Evolutionary conservation across 2,113 vertebrate species (phyloP), one percentile per base, ranked within the genome.

Genomic region (Pluvialis apricaria): DNA sequence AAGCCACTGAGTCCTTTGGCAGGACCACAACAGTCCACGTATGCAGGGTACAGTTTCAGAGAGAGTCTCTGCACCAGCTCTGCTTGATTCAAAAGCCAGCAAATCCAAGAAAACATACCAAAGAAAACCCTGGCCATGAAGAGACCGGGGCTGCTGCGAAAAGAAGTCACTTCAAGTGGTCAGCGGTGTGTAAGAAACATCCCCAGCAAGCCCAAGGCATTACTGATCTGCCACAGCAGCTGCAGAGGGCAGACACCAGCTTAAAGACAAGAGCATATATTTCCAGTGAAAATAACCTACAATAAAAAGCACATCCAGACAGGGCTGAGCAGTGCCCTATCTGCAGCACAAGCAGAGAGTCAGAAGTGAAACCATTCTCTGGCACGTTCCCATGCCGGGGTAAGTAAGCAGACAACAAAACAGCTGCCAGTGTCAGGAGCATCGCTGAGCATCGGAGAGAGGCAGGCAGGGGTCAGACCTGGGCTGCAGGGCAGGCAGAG

Each of bases 381-480:
- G 19, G 31, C 38, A 47, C 3, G 1, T 13, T 55, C 28, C 44
- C 60, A 25, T 38, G 25, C n/a, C 3, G 3, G 24, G 29, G 8
- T 28, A 45, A 65, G 18, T 2, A 2, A 40, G 40, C 18, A 79
- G 66, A 9, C 11, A 38, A 29, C 7, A 4, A 51, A 49, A 65
- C 3, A 15, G 69, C 40, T 57, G 58, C 49, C 55, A 34, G 73
- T 11, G 26, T 40, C 6, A 1, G 76, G 57, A 65, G 32, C 40
- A 42, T 19, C 2, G 0, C 1, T 9, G 45, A 17, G 12, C 31
- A 10, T 0, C 0, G 0, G 55, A 40, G 19, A 21, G 55, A 32
- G 38, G 13, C 55, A 13, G 31, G 72, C 3, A 8, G n/a, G 21
- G 47, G 19, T 38, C 9, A 6, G 47, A 28, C 1, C 4, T 13